Percentiles rank a stretch among this genome's conserved stretches.
Evolutionary conservation across 2,797 vertebrate genomes (phyloP).

Genomic region (Galaxias olidus): DNA sequence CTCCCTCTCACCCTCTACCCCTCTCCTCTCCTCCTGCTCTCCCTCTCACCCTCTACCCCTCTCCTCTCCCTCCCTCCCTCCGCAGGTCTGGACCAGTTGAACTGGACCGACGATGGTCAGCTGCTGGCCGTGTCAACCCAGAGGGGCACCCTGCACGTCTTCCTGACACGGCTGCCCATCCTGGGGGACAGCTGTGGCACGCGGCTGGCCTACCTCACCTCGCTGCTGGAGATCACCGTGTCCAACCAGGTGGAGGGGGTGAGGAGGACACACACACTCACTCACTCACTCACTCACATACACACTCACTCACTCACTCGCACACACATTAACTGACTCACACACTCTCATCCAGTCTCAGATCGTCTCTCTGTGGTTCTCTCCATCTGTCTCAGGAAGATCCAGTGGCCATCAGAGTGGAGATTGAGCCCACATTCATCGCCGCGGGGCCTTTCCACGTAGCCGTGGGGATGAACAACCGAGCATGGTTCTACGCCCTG

Average conservation of each 20-base stretch:
- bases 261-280: conserved; percentile 37
- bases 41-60: neutral
- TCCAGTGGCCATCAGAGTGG: conserved; percentile 85
- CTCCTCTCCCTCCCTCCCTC: neutral
- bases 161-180: conserved; percentile 92
- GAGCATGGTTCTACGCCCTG: conserved; percentile 94
- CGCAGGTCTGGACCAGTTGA: conserved; percentile 88
- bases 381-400: conserved; percentile 72
- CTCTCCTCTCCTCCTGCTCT: neutral
- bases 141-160: conserved; percentile 88
- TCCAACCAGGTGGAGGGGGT: conserved; percentile 91
- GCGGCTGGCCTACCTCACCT: conserved; percentile 90
- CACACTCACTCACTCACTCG: neutral
- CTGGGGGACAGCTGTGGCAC: conserved; percentile 89
- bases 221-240: conserved; percentile 93
- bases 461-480: conserved; percentile 97
- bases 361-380: neutral
- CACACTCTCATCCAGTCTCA: neutral
- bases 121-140: conserved; percentile 89
- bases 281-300: conserved; percentile 1
- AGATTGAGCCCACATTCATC: conserved; percentile 93
- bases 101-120: conserved; percentile 97
- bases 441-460: conserved; percentile 91
- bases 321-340: neutral
- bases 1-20: neutral